Conservation (phyloP, 1,140 invertebrate species). For the Acromyrmex heyeri region DNA sequence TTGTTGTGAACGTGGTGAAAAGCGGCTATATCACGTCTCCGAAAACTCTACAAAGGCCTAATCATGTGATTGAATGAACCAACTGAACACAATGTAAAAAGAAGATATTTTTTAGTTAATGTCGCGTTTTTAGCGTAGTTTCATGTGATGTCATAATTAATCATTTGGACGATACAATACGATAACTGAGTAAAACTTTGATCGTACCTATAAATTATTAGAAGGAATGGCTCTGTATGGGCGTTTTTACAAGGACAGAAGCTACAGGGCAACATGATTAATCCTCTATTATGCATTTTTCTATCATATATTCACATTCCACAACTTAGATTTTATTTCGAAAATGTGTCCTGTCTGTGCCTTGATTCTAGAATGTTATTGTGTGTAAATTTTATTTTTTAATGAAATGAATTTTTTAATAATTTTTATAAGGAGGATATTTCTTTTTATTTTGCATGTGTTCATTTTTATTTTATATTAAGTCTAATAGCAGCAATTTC, state of each 20-base stretch:
- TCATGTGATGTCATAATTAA: slow-evolving; percentile 25
- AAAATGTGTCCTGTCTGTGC: slow-evolving; percentile 48
- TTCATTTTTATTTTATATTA: not conserved
- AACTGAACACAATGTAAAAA: slow-evolving; percentile 68
- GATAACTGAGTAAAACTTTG: slow-evolving; percentile 17
- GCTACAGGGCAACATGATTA: not conserved
- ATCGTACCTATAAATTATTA: slow-evolving; percentile 5
- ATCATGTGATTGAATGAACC: slow-evolving; percentile 64
- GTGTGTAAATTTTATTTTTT: slow-evolving; percentile 13
- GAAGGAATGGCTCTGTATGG: not conserved
- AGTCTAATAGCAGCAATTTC: no score
- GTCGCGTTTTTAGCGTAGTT: not conserved
- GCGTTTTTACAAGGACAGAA: slow-evolving; percentile 2
- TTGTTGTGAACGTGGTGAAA: slow-evolving; percentile 78
- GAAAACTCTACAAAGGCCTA: slow-evolving; percentile 80
- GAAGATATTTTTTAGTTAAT: slow-evolving; percentile 73
- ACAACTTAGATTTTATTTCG: slow-evolving; percentile 34
- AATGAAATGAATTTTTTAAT: not conserved
- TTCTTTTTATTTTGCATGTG: not conserved
- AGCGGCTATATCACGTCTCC: slow-evolving; percentile 78
- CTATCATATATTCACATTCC: slow-evolving; percentile 35
- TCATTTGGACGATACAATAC: not conserved
- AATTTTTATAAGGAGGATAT: not conserved
- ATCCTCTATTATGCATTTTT: slow-evolving; percentile 19
- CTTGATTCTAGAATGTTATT: slow-evolving; percentile 34